Base-by-base conservation (phyloP, 30 jellyfish, hydroid and myxozoan species). In the Nemopilema nomurai region DNA sequence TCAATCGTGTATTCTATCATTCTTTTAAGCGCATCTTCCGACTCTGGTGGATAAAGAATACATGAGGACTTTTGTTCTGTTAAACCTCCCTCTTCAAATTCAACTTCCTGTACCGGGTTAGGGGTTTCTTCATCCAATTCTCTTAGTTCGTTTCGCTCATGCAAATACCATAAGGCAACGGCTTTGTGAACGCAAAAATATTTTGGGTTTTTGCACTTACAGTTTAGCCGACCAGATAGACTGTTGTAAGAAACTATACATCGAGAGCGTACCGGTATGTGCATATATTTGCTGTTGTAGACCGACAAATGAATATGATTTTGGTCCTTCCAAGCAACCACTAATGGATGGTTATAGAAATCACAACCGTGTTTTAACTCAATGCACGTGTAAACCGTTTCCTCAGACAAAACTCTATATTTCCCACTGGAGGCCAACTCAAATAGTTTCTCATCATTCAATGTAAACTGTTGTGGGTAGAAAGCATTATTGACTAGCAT, bases 121-220 rank as follows among this genome's bases (percentile, higher is more conserved):
- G 57, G 57, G 13, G 57, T 41, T 41, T 69, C 51, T 69, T 69
- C 51, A 13, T 41, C 57, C 57, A 41, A 41, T 13, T 41, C 57
- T 41, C 78, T 76, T 32, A 78, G 68, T 80, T 49, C 49, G 41
- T 62, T 65, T 19, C 49, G 27, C 67, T 80, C 83, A 33, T 64
- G 70, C 28, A 80, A 62, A 62, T 80, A 80, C 89, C 89, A 80
- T n/a, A 80, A 29, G 67, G 90, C 84, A 24, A 80, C 41, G 0
- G 81, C 84, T 63, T 80, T 80, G 74, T 80, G 90, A 28, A 80
- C 49, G 52, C 90, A 80, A 31, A 80, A 24, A 8, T 27, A 29
- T 41, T 66, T 67, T 18, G 30, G 41, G 26, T 64, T 80, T 26
- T 57, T 63, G 51, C 80, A 83, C 26, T 77, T 32, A 22, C 92